Evolutionary conservation across 2,888 invertebrate genomes (phyloP).

Genomic region (Plebejus melissa): DNA sequence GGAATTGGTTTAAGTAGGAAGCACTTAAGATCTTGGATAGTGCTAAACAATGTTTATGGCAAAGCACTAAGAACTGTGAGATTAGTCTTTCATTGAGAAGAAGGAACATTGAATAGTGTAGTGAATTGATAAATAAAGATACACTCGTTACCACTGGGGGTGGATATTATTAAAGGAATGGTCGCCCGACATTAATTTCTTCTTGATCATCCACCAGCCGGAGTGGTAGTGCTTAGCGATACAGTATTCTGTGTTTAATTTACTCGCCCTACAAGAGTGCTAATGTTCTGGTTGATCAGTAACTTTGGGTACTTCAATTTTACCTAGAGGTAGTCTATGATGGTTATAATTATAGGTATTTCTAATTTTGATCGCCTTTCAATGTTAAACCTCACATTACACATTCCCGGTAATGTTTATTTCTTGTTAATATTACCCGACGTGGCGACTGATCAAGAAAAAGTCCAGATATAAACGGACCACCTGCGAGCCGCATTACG

Average conservation of each 20-base stretch:
- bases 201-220: too few relatives aligned
- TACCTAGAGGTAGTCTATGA: not conserved
- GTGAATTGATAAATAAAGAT: too few relatives aligned
- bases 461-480: conserved; percentile 20
- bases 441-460: conserved; percentile 18
- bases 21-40: not conserved
- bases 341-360: not conserved
- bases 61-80: not conserved
- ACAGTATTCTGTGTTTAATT: too few relatives aligned
- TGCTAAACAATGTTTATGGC: not conserved
- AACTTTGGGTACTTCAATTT: not conserved
- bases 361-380: conserved; percentile 23
- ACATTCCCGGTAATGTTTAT: conserved; percentile 10
- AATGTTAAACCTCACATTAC: conserved; percentile 7
- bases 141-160: too few relatives aligned
- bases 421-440: not conserved
- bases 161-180: too few relatives aligned
- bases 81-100: not conserved
- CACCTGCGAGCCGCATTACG: conserved; percentile 17
- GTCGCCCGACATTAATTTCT: too few relatives aligned
- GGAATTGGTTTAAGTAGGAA: not conserved
- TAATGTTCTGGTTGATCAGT: not conserved
- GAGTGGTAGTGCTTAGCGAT: too few relatives aligned
- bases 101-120: too few relatives aligned
- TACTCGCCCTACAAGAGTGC: too few relatives aligned